These are phyloP conservation scores for Dicycla oo DNA, from an alignment of 2,888 invertebrate genomes.

Conservation along the genomic window DNA sequence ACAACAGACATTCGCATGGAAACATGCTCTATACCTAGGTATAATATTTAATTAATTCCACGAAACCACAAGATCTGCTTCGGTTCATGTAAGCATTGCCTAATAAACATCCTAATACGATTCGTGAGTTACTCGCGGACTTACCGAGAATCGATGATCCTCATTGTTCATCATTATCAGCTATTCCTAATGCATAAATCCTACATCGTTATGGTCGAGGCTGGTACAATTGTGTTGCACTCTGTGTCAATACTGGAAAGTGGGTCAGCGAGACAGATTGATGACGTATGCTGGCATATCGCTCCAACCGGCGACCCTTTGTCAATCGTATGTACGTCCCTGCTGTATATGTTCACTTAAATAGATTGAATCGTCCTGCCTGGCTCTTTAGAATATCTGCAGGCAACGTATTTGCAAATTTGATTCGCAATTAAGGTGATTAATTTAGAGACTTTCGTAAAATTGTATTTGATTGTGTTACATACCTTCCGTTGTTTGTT, in stretches of 20 bases:
- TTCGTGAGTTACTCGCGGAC: constrained; percentile 58
- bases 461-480: background rate
- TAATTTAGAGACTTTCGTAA: background rate
- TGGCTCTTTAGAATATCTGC: constrained; percentile 27
- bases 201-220: constrained; percentile 46
- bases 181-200: constrained; percentile 64
- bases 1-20: constrained; percentile 16
- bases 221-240: constrained; percentile 58
- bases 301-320: constrained; percentile 58
- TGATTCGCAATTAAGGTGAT: constrained; percentile 14
- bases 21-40: constrained; percentile 1
- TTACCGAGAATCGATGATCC: constrained; percentile 61
- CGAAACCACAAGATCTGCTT: constrained; percentile 29
- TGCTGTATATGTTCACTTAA: constrained; percentile 41
- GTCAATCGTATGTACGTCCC: constrained; percentile 49
- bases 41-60: constrained; percentile 26
- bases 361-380: constrained; percentile 49
- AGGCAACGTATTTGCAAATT: background rate
- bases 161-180: constrained; percentile 66
- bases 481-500: background rate
- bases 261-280: constrained; percentile 66
- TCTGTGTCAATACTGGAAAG: constrained; percentile 67
- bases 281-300: constrained; percentile 61
- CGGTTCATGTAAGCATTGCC: constrained; percentile 29
- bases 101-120: constrained; percentile 54